A percentile compares a stretch with the other conserved stretches of the same genome.
Evolutionary conservation across 2,113 vertebrate species (phyloP).

Genomic region (Lichenostomus cassidix): DNA sequence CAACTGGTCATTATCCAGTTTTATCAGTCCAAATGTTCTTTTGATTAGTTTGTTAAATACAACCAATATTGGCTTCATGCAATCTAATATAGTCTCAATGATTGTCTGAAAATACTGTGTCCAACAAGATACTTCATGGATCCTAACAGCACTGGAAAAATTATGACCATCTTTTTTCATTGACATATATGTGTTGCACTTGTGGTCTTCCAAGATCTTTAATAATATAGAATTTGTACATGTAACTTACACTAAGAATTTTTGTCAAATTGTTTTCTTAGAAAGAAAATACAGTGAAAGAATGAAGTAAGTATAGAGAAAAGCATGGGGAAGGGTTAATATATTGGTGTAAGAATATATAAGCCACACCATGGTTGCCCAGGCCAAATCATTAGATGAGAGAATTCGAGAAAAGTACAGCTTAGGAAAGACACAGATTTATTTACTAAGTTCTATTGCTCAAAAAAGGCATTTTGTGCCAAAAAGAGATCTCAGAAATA

Average conservation of each 20-base stretch:
- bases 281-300: not conserved
- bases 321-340: not conserved
- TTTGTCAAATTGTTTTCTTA: not conserved
- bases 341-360: not conserved
- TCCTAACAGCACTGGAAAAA: not conserved
- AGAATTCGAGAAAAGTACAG: not conserved
- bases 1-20: constrained; percentile 13
- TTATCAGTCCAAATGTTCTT: not conserved
- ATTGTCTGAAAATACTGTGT: not conserved
- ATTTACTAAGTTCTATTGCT: not conserved
- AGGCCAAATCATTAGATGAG: not conserved
- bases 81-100: not conserved
- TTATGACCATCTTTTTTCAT: not conserved
- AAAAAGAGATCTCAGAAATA: not conserved
- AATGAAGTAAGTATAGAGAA: not conserved
- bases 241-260: not conserved
- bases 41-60: not conserved
- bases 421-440: not conserved
- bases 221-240: not conserved
- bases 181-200: not conserved
- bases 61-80: not conserved
- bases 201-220: not conserved
- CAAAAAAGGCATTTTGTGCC: not conserved
- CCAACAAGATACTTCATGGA: not conserved
- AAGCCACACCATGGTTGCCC: not conserved